Conservation (phyloP, 2,113 vertebrate species). For the Pica pica region DNA sequence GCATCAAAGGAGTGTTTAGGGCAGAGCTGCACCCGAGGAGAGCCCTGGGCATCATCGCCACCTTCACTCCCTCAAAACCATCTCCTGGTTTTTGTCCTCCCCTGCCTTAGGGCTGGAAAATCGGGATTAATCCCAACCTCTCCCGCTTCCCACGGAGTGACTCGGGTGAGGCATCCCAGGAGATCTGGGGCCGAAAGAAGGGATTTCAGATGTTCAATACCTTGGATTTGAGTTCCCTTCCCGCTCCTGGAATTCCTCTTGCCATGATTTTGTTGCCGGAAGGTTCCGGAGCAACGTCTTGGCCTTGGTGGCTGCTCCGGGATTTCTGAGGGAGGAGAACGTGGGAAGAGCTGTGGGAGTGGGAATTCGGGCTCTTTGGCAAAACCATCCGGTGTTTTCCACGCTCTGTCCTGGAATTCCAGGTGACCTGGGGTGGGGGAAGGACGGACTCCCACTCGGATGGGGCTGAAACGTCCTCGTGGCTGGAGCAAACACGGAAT, state of each 20-base stretch:
- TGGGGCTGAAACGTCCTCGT: neutral
- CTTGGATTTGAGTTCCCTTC: neutral
- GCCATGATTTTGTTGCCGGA: neutral
- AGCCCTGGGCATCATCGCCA: neutral
- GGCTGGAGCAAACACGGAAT: neutral
- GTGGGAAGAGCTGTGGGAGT: neutral
- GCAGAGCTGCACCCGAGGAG: neutral
- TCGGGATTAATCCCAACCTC: neutral
- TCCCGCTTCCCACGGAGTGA: neutral
- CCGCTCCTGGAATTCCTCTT: neutral
- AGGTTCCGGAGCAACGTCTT: neutral
- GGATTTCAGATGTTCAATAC: neutral
- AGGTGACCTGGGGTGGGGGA: neutral
- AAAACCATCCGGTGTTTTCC: fast-evolving
- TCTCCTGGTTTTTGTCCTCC: neutral
- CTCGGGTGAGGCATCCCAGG: neutral
- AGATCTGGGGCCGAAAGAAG: neutral
- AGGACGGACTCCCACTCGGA: neutral
- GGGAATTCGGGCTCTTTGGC: neutral
- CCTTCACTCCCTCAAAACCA: neutral
- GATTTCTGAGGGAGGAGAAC: neutral
- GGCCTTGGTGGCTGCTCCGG: neutral
- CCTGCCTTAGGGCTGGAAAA: neutral
- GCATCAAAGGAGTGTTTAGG: neutral
- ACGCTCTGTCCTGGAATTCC: neutral